Conservation (phyloP, 2,113 vertebrate genomes). For the Trachemys scripta region DNA sequence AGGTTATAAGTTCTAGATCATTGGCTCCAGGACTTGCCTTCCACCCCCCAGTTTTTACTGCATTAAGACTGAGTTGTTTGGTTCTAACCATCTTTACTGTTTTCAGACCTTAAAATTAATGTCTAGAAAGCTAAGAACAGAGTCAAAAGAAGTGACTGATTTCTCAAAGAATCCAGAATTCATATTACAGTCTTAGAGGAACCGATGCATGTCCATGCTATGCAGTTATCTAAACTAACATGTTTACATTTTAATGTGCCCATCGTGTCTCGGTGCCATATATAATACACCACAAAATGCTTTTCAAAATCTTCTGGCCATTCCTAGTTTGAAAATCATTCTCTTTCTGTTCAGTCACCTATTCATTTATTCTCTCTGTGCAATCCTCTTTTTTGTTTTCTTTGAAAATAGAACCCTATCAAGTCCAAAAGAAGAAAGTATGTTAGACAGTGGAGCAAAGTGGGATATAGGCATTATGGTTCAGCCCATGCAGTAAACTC, state of each 20-base stretch:
- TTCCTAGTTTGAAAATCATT: not conserved
- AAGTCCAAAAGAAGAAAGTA: not conserved
- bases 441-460: not conserved
- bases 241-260: not conserved
- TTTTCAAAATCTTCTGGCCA: not conserved
- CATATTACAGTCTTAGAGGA: not conserved
- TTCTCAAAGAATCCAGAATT: not conserved
- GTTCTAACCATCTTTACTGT: not conserved
- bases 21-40: too few species aligned
- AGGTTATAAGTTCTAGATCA: not conserved
- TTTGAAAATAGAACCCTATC: not conserved
- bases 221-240: not conserved
- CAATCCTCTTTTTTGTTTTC: not conserved
- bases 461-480: constrained; percentile 1
- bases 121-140: not conserved
- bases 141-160: not conserved
- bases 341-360: not conserved
- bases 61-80: not conserved
- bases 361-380: not conserved
- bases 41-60: not conserved
- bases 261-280: not conserved
- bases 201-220: not conserved
- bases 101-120: not conserved
- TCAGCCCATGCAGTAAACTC: not conserved
- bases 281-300: not conserved